Evolutionary conservation across 2,888 invertebrate species (phyloP).

Genomic region (Piscicola geometra): DNA sequence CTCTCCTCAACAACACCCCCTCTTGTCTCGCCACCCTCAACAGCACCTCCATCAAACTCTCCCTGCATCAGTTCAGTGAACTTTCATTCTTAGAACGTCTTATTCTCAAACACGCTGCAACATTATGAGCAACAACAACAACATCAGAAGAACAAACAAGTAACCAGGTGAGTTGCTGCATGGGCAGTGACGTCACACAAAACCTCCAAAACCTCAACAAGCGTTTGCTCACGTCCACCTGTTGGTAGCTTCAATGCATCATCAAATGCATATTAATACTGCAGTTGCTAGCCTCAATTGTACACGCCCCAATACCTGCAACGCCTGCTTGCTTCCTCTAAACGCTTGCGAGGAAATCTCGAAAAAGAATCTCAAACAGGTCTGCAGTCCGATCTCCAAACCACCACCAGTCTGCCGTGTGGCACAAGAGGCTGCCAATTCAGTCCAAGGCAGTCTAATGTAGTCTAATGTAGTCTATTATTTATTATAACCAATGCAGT

Average conservation of each 20-base stretch:
- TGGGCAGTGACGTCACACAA: slow-evolving; percentile 91
- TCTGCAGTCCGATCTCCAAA: slow-evolving; percentile 59
- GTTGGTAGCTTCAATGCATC: slow-evolving; percentile 36
- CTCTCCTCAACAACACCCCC: background rate
- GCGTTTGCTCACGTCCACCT: slow-evolving; percentile 87
- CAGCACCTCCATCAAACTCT: slow-evolving; percentile 77
- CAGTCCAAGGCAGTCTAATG: too few species aligned
- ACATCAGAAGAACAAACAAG: background rate
- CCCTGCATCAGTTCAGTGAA: slow-evolving; percentile 68
- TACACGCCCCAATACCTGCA: too few species aligned
- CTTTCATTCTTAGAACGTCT: too few species aligned
- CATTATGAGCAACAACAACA: background rate
- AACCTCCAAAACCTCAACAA: slow-evolving; percentile 91
- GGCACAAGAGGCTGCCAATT: too few species aligned
- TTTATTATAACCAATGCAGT: too few species aligned
- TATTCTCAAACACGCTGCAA: background rate
- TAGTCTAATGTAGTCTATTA: too few species aligned
- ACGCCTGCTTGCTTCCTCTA: too few species aligned
- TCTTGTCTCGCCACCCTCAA: slow-evolving; percentile 81
- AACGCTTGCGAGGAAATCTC: slow-evolving; percentile 93
- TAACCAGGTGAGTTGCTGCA: slow-evolving; percentile 86
- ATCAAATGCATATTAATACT: background rate
- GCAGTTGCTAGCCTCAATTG: background rate
- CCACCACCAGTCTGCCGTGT: too few species aligned
- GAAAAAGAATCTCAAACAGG: slow-evolving; percentile 74